phyloP scores from a whole-genome alignment of 2,113 vertebrate genomes.

The Hepsetus odoe region DNA sequence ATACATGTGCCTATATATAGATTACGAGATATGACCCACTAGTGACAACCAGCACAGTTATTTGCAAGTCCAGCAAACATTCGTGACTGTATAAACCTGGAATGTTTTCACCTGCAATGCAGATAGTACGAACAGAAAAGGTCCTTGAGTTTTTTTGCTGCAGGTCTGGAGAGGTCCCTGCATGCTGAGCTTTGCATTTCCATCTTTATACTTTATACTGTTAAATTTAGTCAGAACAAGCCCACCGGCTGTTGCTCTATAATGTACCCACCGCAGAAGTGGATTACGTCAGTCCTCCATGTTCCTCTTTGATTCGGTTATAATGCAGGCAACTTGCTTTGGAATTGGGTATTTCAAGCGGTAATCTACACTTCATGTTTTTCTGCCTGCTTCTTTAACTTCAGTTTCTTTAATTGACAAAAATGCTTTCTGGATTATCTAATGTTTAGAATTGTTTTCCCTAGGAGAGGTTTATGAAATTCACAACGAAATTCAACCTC shows the following conservation, averaged over 20 bases:
- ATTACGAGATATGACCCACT: background rate
- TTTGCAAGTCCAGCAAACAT: background rate
- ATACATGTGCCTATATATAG: no score
- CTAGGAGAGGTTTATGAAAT: background rate
- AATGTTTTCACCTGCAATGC: slow-evolving; percentile 15
- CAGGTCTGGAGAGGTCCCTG: slow-evolving; percentile 30
- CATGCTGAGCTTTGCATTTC: slow-evolving; percentile 30
- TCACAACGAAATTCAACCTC: no score
- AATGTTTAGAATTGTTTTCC: background rate
- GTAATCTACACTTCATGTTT: background rate
- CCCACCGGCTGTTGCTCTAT: slow-evolving; percentile 3
- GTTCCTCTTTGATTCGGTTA: slow-evolving; percentile 1
- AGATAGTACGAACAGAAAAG: slow-evolving; percentile 26
- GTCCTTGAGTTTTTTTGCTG: background rate
- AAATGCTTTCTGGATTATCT: background rate
- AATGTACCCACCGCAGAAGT: background rate
- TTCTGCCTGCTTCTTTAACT: background rate
- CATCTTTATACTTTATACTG: slow-evolving; percentile 47
- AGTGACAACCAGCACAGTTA: background rate
- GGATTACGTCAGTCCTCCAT: background rate
- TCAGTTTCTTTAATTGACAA: background rate
- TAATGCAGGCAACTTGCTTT: background rate
- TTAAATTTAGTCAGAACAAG: slow-evolving; percentile 23
- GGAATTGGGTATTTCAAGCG: slow-evolving; percentile 7
- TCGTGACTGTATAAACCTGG: background rate